These are phyloP conservation scores for Acanthosoma haemorrhoidale DNA, from an alignment of 2,888 invertebrate species.

Conservation along the genomic window DNA sequence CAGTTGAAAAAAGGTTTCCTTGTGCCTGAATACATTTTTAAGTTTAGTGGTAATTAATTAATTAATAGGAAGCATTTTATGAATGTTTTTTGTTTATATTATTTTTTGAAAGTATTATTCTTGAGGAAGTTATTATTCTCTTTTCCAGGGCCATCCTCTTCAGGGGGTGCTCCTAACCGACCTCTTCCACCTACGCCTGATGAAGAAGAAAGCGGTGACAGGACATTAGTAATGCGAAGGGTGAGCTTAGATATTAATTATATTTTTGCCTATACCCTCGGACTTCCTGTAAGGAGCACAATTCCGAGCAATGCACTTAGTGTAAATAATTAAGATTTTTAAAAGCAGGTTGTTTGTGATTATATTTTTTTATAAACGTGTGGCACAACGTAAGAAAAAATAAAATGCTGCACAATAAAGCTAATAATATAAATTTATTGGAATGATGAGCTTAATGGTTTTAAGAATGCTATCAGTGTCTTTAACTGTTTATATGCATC, in stretches of 20 bases:
- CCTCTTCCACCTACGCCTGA: slow-evolving; percentile 93
- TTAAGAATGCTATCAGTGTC: slow-evolving; percentile 26
- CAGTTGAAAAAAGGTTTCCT: no score
- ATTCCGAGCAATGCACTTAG: slow-evolving; percentile 22
- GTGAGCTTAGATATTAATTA: slow-evolving; percentile 55
- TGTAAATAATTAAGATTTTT: slow-evolving; percentile 21
- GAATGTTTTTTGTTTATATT: background rate
- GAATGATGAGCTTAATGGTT: slow-evolving; percentile 22
- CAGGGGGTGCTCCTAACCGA: slow-evolving; percentile 77
- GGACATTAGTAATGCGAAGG: slow-evolving; percentile 87
- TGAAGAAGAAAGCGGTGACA: slow-evolving; percentile 79
- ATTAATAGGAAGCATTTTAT: background rate
- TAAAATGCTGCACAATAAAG: slow-evolving; percentile 19
- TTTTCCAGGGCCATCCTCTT: slow-evolving; percentile 42
- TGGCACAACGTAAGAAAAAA: slow-evolving; percentile 6
- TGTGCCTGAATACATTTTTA: no score
- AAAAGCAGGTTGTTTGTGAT: background rate
- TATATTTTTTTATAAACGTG: slow-evolving; percentile 15
- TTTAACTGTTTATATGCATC: slow-evolving; percentile 21
- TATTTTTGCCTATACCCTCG: background rate
- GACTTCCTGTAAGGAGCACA: background rate
- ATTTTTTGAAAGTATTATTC: background rate
- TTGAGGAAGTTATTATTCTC: background rate
- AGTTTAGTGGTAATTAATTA: no score
- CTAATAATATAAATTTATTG: slow-evolving; percentile 7